Conservation (phyloP, 2,113 vertebrate genomes). For the Chloroceryle aenea region DNA sequence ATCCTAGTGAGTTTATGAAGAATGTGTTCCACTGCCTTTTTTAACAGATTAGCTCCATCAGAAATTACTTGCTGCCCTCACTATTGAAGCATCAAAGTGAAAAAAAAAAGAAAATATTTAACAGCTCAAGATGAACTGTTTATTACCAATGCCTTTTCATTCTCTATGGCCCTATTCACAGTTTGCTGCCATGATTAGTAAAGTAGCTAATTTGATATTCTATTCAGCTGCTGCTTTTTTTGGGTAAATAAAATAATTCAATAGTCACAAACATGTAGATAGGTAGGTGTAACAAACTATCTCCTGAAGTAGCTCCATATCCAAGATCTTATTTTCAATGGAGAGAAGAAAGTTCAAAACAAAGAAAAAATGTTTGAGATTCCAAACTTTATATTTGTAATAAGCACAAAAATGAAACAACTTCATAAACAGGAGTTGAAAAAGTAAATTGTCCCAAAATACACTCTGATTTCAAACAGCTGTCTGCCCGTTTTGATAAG, state of each 20-base stretch:
- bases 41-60: not conserved
- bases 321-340: not conserved
- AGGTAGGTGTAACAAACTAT: slow-evolving; percentile 46
- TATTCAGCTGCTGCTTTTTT: not conserved
- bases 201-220: not conserved
- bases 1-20: not conserved
- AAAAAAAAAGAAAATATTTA: not conserved
- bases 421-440: not conserved
- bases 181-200: not conserved
- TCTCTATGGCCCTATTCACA: not conserved
- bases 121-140: not conserved
- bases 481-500: not conserved
- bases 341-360: not conserved
- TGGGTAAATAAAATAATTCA: not conserved
- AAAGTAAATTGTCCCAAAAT: not conserved
- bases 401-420: not conserved
- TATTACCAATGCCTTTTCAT: not conserved
- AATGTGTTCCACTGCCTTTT: not conserved
- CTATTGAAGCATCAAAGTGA: not conserved
- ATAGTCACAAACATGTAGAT: slow-evolving; percentile 57
- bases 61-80: not conserved
- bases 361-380: not conserved
- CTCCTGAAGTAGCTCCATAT: not conserved
- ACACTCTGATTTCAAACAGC: not conserved
- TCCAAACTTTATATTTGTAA: not conserved